A percentile compares a stretch with the other conserved stretches of the same genome.
phyloP scores from a whole-genome alignment of 2,888 invertebrate genomes.

The Neoaliturus tenellus region DNA sequence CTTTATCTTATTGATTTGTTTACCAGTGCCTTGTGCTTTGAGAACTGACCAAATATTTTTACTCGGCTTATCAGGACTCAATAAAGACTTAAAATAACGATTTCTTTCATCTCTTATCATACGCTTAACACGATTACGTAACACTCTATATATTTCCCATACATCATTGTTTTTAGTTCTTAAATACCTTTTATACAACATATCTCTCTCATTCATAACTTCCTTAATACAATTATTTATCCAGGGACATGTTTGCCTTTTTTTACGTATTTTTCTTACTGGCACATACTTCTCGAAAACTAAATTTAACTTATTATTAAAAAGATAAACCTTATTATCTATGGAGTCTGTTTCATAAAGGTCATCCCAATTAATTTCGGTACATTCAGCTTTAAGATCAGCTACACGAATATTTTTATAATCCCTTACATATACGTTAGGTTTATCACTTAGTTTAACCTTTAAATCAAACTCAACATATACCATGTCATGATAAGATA shows the following conservation, averaged over 20 bases:
- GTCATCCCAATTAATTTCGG: neutral
- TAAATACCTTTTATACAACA: neutral
- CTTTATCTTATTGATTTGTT: neutral
- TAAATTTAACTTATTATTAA: neutral
- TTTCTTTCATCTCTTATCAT: conserved; percentile 1
- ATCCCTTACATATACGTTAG: neutral
- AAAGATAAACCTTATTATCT: neutral
- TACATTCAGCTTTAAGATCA: neutral
- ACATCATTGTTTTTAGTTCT: neutral
- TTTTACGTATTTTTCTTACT: neutral
- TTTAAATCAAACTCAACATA: conserved; percentile 1
- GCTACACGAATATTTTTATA: neutral
- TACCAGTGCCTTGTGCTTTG: neutral
- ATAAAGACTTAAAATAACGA: neutral
- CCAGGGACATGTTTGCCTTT: conserved; percentile 1
- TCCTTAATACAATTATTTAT: neutral
- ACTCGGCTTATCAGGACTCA: neutral
- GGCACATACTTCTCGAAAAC: neutral
- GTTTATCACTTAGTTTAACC: neutral
- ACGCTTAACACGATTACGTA: neutral
- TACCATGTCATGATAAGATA: neutral
- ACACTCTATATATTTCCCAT: conserved; percentile 14
- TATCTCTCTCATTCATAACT: neutral
- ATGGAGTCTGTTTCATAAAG: neutral
- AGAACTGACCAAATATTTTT: neutral